phyloP scores from a whole-genome alignment of 2,797 vertebrate species.

The Cyprinodon diabolis region DNA sequence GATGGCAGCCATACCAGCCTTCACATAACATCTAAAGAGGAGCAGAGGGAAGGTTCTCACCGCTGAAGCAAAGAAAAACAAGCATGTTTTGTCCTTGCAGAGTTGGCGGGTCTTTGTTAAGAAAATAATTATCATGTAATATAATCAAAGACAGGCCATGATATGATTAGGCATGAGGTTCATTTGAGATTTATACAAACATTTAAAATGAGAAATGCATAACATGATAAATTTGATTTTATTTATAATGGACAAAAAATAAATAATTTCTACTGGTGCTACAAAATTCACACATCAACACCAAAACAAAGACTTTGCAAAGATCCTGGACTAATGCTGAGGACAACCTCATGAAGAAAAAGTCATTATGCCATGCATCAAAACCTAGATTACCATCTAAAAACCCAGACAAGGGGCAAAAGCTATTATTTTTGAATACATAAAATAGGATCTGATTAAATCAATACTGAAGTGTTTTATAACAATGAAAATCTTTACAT shows the following conservation, averaged over 20 bases:
- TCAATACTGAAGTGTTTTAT: no score
- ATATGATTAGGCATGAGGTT: neutral
- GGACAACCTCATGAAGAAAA: neutral
- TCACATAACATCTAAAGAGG: conserved; percentile 36
- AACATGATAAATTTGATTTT: neutral
- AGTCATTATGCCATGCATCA: neutral
- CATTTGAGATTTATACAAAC: neutral
- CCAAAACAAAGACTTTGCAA: neutral
- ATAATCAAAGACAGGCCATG: neutral
- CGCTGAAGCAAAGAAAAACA: conserved; percentile 1
- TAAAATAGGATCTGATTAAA: no score
- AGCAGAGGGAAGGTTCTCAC: conserved; percentile 53
- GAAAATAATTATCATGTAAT: neutral
- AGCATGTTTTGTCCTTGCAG: conserved; percentile 14
- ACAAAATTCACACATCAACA: neutral
- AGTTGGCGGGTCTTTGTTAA: conserved; percentile 10
- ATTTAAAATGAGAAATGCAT: neutral
- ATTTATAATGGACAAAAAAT: neutral
- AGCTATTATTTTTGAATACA: no score
- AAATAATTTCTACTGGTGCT: neutral
- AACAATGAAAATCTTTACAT: neutral
- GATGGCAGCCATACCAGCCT: conserved; percentile 67
- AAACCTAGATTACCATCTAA: no score
- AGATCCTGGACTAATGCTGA: no score
- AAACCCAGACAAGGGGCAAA: no score